Base-by-base conservation (phyloP, 2,888 invertebrate genomes). In the Tetranychus piercei region DNA sequence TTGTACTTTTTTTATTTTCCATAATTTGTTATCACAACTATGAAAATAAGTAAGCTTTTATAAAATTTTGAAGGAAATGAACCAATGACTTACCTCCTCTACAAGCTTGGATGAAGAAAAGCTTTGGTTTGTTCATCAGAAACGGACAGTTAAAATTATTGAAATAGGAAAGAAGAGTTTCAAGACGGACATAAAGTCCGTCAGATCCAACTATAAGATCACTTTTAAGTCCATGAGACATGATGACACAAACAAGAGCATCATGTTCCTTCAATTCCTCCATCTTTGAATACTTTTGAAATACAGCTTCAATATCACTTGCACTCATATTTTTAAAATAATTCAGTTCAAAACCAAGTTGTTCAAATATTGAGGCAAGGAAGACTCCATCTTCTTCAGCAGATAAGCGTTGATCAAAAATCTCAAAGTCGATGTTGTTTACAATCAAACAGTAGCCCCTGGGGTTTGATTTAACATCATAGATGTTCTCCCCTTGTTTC, bases 31-130 rank as follows among this genome's bases (percentile, higher is more conserved):
- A 5, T 34, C 34, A 34, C 34, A 34, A 4, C 34, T 34, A 34
- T 34, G 34, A 34, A 34, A 34, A 34, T 34, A 34, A 34, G 34
- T 4, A 34, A 34, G 4, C 34, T 34, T 34, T 34, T 3, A 5
- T 34, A 5, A 34, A 4, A 34, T 34, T 44, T 23, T 34, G 1
- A 22, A 22, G 23, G 6, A 43, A 69, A 23, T 22, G 2, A 20
- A 34, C 64, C 34, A 45, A 34, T 34, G 34, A 45, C 69, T 73
- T 74, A 77, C 76, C 74, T 66, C 78, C 78, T 23, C 78, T 74
- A 72, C 78, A 78, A 43, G 78, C 77, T 75, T 78, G 78, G 44
- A 78, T 75, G 65, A 78, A 78, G 55, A 78, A 78, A n/a, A 78
- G 18, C 55, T 78, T 78, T 7, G 78, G 78, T 67, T 78, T 77